phyloP scores from a whole-genome alignment of 2,113 vertebrate species.

The Pyrgilauda ruficollis region DNA sequence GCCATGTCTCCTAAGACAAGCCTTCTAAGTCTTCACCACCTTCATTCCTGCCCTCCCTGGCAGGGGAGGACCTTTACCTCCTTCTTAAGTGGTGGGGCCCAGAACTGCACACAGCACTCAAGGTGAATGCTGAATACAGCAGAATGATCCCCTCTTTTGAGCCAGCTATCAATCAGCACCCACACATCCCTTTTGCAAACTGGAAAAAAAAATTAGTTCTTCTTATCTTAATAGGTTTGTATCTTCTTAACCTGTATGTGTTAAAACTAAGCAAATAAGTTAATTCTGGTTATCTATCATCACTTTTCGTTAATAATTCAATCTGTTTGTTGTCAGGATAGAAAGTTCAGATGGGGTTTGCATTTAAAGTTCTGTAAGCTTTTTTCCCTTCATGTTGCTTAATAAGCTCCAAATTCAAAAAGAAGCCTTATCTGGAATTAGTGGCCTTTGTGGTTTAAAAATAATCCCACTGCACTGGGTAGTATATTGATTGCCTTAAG shows the following conservation, averaged over 20 bases:
- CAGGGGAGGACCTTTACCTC: not conserved
- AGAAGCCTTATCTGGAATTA: not conserved
- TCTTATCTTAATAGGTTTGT: not conserved
- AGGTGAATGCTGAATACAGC: not conserved
- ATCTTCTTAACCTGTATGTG: not conserved
- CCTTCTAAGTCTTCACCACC: not conserved
- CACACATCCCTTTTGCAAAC: not conserved
- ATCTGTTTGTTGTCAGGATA: not conserved
- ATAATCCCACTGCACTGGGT: not conserved
- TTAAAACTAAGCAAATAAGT: not conserved
- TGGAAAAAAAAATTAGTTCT: not conserved
- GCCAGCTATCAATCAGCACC: fast-evolving
- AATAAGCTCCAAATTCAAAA: not conserved
- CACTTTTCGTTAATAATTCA: not conserved
- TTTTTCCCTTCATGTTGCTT: not conserved
- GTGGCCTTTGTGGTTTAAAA: not conserved
- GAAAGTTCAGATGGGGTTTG: not conserved
- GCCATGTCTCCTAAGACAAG: not conserved
- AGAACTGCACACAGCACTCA: not conserved
- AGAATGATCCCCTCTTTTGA: not conserved
- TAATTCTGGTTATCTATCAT: not conserved
- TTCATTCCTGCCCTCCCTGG: not conserved
- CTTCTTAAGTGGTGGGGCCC: not conserved
- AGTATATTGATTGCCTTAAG: not conserved
- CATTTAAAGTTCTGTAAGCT: not conserved